These are phyloP conservation scores for Spinibarbus caldwelli DNA, from an alignment of 2,797 vertebrate genomes.

Conservation along the genomic window DNA sequence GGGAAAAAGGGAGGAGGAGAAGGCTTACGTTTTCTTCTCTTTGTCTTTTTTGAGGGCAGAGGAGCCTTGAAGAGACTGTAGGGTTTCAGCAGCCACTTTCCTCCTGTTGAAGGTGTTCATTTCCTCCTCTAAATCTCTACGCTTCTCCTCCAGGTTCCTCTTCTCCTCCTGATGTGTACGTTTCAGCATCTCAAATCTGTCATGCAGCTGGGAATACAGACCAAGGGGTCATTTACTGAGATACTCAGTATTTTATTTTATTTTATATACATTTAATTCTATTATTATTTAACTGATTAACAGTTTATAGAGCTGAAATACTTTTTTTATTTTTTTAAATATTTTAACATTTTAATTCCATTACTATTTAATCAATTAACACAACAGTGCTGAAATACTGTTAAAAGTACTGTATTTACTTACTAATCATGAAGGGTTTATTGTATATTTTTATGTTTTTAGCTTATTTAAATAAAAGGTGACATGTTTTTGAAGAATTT, in stretches of 20 bases:
- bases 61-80: slow-evolving; percentile 91
- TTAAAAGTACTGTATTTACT: too few species aligned
- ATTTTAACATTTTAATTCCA: too few species aligned
- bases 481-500: neutral
- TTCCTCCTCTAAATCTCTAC: slow-evolving; percentile 91
- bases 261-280: neutral
- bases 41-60: slow-evolving; percentile 94
- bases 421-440: neutral
- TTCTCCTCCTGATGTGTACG: slow-evolving; percentile 95
- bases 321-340: neutral
- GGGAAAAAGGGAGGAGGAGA: neutral
- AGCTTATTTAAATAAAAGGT: neutral
- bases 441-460: neutral
- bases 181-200: slow-evolving; percentile 95
- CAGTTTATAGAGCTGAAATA: too few species aligned
- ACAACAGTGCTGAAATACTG: too few species aligned
- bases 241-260: too few species aligned
- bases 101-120: slow-evolving; percentile 91
- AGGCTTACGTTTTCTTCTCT: slow-evolving; percentile 71
- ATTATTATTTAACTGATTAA: too few species aligned
- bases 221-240: neutral
- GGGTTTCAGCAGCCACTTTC: slow-evolving; percentile 90
- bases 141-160: slow-evolving; percentile 92
- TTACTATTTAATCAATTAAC: too few species aligned
- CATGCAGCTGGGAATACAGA: slow-evolving; percentile 84